phyloP scores from a whole-genome alignment of 2,113 vertebrate species.

The Columba livia region DNA sequence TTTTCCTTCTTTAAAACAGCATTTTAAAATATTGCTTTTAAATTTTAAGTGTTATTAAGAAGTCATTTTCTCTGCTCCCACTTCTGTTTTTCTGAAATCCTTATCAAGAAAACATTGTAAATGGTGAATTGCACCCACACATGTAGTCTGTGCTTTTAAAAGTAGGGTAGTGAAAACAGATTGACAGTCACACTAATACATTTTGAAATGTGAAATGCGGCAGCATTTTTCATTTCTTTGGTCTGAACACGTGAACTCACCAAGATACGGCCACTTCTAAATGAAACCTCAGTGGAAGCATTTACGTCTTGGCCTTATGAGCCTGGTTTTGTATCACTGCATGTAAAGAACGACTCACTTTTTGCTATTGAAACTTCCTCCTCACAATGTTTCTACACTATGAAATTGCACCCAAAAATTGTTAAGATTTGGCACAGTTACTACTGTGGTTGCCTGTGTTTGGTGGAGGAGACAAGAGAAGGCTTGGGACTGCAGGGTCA shows the following conservation, averaged over 20 bases:
- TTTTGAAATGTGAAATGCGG: not conserved
- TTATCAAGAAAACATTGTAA: constrained; percentile 6
- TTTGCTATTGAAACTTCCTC: not conserved
- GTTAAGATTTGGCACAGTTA: not conserved
- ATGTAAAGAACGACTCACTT: not conserved
- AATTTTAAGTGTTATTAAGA: constrained; percentile 26
- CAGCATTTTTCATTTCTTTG: constrained; percentile 21
- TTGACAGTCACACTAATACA: not conserved
- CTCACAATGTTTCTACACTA: not conserved
- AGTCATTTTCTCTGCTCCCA: not conserved
- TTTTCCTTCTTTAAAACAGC: constrained; percentile 13
- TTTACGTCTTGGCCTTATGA: not conserved
- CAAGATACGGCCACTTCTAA: not conserved
- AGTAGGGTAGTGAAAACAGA: constrained; percentile 21
- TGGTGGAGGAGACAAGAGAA: not conserved
- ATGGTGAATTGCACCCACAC: not conserved
- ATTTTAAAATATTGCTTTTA: constrained; percentile 39
- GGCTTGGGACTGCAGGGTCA: not conserved
- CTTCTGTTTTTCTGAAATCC: constrained; percentile 14
- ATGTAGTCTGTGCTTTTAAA: constrained; percentile 19
- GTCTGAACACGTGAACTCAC: not conserved
- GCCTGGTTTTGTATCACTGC: not conserved
- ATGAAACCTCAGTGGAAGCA: not conserved
- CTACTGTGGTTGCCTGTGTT: not conserved
- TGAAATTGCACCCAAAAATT: not conserved